Conservation (phyloP, 2,797 vertebrate genomes). For the Malurus leucopterus region DNA sequence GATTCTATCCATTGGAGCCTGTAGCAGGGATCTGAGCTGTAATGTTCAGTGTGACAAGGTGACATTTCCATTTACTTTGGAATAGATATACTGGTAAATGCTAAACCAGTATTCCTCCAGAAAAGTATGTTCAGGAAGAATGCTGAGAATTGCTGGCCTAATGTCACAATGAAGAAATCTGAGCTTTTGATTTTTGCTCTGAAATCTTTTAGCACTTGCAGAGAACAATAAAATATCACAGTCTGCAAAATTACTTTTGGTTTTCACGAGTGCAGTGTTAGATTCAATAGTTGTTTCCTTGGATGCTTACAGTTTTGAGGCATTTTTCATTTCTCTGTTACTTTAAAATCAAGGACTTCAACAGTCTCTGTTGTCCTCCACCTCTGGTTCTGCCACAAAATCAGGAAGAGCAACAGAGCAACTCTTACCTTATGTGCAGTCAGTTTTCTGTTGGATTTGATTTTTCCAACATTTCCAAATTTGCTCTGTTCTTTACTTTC, state of each 20-base stretch:
- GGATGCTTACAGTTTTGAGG: accelerated
- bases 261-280: not conserved
- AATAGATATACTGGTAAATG: conserved; percentile 15
- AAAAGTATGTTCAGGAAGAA: conserved; percentile 39
- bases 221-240: not conserved
- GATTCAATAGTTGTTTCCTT: not conserved
- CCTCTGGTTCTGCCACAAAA: not conserved
- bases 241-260: not conserved
- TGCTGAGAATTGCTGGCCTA: conserved; percentile 62
- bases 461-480: conserved; percentile 45
- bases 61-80: conserved; percentile 70
- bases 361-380: not conserved
- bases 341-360: not conserved
- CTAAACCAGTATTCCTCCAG: conserved; percentile 68
- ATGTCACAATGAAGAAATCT: conserved; percentile 63
- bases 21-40: conserved; percentile 66
- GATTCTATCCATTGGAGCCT: not conserved
- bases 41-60: conserved; percentile 58
- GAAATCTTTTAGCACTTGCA: conserved; percentile 69
- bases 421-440: not conserved
- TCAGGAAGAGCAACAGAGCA: not conserved
- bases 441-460: not conserved
- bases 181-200: conserved; percentile 47
- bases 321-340: not conserved
- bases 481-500: conserved; percentile 12